Evolutionary conservation across 2,113 vertebrate genomes (phyloP), one percentile per base, ranked within the genome.

Genomic region (Sander lucioperca): DNA sequence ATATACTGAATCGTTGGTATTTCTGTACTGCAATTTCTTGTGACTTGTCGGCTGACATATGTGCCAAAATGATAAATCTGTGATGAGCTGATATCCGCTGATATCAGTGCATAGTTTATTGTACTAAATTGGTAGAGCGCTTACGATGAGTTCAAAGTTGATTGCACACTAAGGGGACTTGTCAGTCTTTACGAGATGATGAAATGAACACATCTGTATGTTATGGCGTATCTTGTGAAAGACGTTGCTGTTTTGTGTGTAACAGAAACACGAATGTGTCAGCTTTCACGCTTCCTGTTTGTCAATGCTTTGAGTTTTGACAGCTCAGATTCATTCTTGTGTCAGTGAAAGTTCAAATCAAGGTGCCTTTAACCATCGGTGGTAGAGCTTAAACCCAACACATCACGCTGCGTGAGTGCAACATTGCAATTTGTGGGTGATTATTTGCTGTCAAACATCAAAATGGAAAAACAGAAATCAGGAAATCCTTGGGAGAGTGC

Each of bases 401-500:
- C 65, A 48, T 48, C 54, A 11, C 47, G 0, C 43, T 21, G 58
- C 14, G 36, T 13, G 47, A 79, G 19, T 16, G 18, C 25, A 58
- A 57, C 64, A 51, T n/a, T 73, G 13, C 2, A 27, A 36, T 54
- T 78, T 84, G 68, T 73, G 39, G 59, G 33, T 21, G 33, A 80
- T 72, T 63, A 81, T 63, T 80, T 53, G 72, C 39, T 79, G 67
- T 87, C 65, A 85, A 72, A 74, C 65, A 36, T 82, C 63, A 83
- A 71, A 82, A 73, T 64, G 48, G 2, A 36, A 80, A 66, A 74
- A 53, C 66, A 68, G n/a, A 79, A 84, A 80, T 72, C 69, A 50
- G 59, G 15, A 65, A 65, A 79, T 58, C 47, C 59, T 71, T n/a
- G 9, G 2, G 11, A 50, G 57, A 68, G 70, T 62, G 14, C 33